Percentiles rank a stretch among this genome's conserved stretches.
Conservation (phyloP, 2,888 invertebrate species). For the Coremacera marginata region DNA sequence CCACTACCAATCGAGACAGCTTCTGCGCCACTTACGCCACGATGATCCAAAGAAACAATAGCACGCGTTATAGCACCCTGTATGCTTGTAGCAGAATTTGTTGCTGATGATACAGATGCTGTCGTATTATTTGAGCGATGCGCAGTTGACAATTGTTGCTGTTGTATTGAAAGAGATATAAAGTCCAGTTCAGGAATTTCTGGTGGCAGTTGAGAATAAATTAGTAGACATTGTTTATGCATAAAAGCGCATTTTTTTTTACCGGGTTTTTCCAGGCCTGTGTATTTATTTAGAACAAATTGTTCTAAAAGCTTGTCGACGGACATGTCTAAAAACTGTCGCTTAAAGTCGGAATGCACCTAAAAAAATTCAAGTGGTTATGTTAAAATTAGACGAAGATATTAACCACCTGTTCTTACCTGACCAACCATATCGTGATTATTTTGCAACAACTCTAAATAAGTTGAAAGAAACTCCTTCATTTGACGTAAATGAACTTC, state of each 20-base stretch:
- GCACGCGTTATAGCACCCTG: conserved; percentile 56
- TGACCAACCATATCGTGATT: conserved; percentile 93
- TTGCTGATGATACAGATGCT: conserved; percentile 53
- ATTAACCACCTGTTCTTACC: conserved; percentile 63
- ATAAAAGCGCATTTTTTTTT: conserved; percentile 55
- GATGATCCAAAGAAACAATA: conserved; percentile 57
- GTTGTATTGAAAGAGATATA: conserved; percentile 60
- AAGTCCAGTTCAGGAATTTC: conserved; percentile 67
- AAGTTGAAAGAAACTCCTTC: conserved; percentile 93
- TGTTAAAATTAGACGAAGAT: background rate
- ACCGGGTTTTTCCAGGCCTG: conserved; percentile 94
- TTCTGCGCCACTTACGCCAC: conserved; percentile 46
- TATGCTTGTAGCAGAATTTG: conserved; percentile 65
- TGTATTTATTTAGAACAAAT: conserved; percentile 92
- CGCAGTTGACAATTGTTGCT: conserved; percentile 49
- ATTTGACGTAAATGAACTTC: conserved; percentile 92
- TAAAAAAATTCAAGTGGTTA: conserved; percentile 55
- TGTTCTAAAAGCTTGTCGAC: conserved; percentile 93
- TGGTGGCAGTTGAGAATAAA: conserved; percentile 39
- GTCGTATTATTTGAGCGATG: conserved; percentile 54
- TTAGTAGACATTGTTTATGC: background rate
- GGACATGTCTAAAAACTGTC: conserved; percentile 90
- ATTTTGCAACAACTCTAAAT: conserved; percentile 87
- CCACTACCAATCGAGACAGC: conserved; percentile 53
- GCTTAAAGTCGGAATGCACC: conserved; percentile 94